These are phyloP conservation scores for Esox masquinongy DNA, from an alignment of 2,797 vertebrate species.

Conservation along the genomic window DNA sequence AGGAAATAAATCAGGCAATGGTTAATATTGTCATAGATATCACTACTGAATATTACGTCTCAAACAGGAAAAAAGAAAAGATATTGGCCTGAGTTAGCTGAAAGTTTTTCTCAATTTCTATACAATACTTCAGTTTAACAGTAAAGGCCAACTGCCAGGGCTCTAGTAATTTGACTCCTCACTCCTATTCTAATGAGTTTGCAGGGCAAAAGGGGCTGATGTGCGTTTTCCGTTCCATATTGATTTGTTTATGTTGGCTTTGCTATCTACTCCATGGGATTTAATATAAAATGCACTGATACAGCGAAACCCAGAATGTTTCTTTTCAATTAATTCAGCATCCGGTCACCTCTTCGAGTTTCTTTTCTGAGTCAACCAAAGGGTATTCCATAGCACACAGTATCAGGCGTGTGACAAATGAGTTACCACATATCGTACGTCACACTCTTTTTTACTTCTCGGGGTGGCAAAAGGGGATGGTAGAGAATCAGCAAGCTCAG, in stretches of 20 bases:
- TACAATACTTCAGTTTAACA: neutral
- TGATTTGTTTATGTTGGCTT: conserved; percentile 32
- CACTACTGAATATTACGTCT: neutral
- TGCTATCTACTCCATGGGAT: neutral
- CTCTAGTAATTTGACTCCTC: conserved; percentile 13
- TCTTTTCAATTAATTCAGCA: neutral
- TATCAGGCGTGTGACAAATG: neutral
- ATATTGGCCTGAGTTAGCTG: neutral
- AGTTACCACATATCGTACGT: neutral
- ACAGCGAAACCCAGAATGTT: neutral
- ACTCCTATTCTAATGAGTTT: conserved; percentile 49
- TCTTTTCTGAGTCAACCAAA: neutral
- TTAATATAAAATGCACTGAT: neutral
- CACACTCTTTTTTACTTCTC: neutral
- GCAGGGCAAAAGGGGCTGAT: conserved; percentile 46
- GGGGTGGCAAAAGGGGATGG: neutral
- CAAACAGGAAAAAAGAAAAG: neutral
- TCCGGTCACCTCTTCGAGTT: neutral
- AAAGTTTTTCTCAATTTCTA: neutral
- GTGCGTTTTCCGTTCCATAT: conserved; percentile 39
- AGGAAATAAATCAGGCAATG: neutral
- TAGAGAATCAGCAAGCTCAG: neutral
- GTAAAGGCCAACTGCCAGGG: neutral
- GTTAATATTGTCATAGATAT: neutral
- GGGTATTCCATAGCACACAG: neutral